These are phyloP conservation scores for Lomographa bimaculata DNA, from an alignment of 2,888 invertebrate genomes.

Conservation along the genomic window DNA sequence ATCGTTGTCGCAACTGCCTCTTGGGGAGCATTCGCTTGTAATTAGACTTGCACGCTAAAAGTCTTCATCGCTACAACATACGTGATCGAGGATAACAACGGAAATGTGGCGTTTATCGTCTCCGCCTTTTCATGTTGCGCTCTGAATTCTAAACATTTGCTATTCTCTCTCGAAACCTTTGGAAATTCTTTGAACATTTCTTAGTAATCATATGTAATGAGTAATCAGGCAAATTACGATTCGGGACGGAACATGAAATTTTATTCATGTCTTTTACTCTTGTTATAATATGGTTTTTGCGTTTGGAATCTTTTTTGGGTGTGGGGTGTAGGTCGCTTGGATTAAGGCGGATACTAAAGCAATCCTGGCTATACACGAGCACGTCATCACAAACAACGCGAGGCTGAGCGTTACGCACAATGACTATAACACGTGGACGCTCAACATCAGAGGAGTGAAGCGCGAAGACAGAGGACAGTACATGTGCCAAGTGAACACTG, in stretches of 20 bases:
- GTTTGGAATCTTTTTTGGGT: conserved; percentile 29
- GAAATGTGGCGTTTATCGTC: conserved; percentile 46
- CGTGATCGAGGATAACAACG: conserved; percentile 46
- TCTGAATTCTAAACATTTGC: conserved; percentile 38
- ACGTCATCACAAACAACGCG: conserved; percentile 96
- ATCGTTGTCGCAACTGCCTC: conserved; percentile 77
- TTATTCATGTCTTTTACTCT: conserved; percentile 33
- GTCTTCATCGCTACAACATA: conserved; percentile 64
- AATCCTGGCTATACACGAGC: conserved; percentile 95
- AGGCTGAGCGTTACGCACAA: conserved; percentile 95
- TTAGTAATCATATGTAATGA: too few species aligned
- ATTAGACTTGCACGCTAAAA: conserved; percentile 75
- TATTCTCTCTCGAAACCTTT: conserved; percentile 30
- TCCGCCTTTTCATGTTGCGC: conserved; percentile 17
- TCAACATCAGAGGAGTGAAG: conserved; percentile 93
- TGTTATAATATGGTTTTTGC: conserved; percentile 27
- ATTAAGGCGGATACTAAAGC: conserved; percentile 97
- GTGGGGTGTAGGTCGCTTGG: conserved; percentile 92
- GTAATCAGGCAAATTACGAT: too few species aligned
- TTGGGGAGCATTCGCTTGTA: conserved; percentile 77
- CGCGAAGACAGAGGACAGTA: conserved; percentile 95
- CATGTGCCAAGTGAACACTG: conserved; percentile 98
- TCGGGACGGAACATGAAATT: conserved; percentile 17
- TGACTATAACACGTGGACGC: conserved; percentile 96
- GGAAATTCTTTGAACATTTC: too few species aligned